Evolutionary conservation across 1,140 invertebrate genomes (phyloP).

Genomic region (Magallana angulata): DNA sequence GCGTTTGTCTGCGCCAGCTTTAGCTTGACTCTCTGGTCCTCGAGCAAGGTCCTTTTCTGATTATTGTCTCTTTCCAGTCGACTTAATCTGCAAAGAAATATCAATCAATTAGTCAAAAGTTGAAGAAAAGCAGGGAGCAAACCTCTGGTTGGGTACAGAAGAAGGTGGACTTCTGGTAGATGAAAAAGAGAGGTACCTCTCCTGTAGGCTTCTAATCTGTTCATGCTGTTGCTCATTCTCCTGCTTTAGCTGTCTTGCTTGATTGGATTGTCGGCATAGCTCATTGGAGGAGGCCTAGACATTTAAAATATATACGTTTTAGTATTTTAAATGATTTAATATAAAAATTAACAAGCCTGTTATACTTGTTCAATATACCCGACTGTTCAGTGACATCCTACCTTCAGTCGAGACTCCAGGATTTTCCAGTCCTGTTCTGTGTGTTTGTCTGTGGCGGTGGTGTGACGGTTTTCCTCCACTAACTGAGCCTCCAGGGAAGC

Average conservation of each 20-base stretch:
- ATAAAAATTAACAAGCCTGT: no score
- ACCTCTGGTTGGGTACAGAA: background rate
- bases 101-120: background rate
- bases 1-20: slow-evolving; percentile 72
- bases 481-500: slow-evolving; percentile 53
- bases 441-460: slow-evolving; percentile 47
- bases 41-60: slow-evolving; percentile 76
- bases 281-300: slow-evolving; percentile 71
- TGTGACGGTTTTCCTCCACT: slow-evolving; percentile 47
- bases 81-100: slow-evolving; percentile 68
- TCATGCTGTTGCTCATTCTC: slow-evolving; percentile 73
- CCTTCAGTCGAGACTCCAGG: slow-evolving; percentile 72
- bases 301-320: background rate
- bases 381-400: slow-evolving; percentile 39
- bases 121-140: background rate
- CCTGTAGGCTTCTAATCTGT: slow-evolving; percentile 69
- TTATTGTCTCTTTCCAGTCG: slow-evolving; percentile 75
- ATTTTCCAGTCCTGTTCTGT: slow-evolving; percentile 72
- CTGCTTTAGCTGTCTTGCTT: slow-evolving; percentile 68
- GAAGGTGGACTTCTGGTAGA: no score
- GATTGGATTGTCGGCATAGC: slow-evolving; percentile 67
- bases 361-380: no score
- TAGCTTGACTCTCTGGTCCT: slow-evolving; percentile 74
- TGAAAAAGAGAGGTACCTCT: slow-evolving; percentile 63
- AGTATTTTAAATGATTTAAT: no score